Evolutionary conservation across 2,797 vertebrate species (phyloP).

Genomic region (Myoxocephalus aenaeus): DNA sequence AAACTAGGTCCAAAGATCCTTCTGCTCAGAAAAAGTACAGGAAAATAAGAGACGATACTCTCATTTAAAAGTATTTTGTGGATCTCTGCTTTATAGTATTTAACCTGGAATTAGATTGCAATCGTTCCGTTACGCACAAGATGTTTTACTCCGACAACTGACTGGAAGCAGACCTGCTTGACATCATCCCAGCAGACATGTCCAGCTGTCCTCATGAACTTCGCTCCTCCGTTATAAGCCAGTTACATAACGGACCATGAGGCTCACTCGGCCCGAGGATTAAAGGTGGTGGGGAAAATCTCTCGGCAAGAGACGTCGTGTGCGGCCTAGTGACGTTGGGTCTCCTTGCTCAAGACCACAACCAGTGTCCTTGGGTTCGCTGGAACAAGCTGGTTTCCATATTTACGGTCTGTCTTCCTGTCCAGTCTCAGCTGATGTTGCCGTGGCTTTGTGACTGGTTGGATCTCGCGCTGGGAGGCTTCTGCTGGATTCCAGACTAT

Average conservation of each 20-base stretch:
- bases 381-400: neutral
- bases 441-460: neutral
- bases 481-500: constrained; percentile 11
- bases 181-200: constrained; percentile 15
- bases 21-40: neutral
- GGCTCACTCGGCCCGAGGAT: constrained; percentile 32
- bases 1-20: neutral
- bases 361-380: neutral
- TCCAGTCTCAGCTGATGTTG: neutral
- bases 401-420: neutral
- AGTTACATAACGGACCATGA: constrained; percentile 46
- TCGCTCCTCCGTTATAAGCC: constrained; percentile 25
- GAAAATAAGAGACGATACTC: neutral
- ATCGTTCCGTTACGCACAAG: neutral
- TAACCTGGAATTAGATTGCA: neutral
- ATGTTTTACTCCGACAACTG: constrained; percentile 1
- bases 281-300: constrained; percentile 26
- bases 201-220: constrained; percentile 28
- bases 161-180: neutral
- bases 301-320: neutral
- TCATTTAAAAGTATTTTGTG: neutral
- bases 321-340: neutral
- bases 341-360: constrained; percentile 15
- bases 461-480: neutral
- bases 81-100: neutral